These are phyloP conservation scores for Oncopodura yosiiana DNA, from an alignment of 1,140 invertebrate genomes.

Conservation along the genomic window DNA sequence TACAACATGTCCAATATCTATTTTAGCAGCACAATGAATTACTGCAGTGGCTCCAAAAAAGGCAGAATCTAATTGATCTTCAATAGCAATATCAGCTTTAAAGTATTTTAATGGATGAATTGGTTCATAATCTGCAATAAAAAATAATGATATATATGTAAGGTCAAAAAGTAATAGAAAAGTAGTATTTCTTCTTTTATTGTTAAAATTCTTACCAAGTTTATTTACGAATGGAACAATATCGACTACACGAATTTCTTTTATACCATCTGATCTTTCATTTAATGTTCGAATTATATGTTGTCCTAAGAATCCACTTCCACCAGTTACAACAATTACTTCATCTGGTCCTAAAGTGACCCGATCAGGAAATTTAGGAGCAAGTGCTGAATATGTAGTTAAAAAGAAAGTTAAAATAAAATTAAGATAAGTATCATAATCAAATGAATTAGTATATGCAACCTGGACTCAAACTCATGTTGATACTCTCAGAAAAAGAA, in stretches of 20 bases:
- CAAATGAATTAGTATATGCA: no score
- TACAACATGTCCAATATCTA: constrained; percentile 51
- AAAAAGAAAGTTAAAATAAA: no score
- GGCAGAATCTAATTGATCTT: constrained; percentile 40
- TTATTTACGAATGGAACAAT: constrained; percentile 47
- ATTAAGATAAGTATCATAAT: no score
- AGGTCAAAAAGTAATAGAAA: neutral
- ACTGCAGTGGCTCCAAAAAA: constrained; percentile 50
- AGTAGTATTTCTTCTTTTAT: neutral
- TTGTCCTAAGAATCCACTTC: constrained; percentile 56
- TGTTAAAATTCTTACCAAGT: constrained; percentile 40
- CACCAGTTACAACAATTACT: constrained; percentile 41
- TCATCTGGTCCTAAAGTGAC: constrained; percentile 28
- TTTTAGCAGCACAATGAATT: constrained; percentile 53
- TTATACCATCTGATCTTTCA: constrained; percentile 43
- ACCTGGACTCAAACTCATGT: no score
- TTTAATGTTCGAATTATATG: constrained; percentile 51
- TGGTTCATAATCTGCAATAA: constrained; percentile 39
- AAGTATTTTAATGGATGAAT: constrained; percentile 41
- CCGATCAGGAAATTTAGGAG: constrained; percentile 20
- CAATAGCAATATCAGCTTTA: constrained; percentile 44
- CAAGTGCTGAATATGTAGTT: constrained; percentile 2
- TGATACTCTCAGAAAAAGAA: no score
- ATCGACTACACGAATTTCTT: constrained; percentile 53
- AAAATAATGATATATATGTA: neutral